A percentile compares a stretch with the other conserved stretches of the same genome.
Conservation (phyloP, 1,140 invertebrate species). For the Drosophila guanche region DNA sequence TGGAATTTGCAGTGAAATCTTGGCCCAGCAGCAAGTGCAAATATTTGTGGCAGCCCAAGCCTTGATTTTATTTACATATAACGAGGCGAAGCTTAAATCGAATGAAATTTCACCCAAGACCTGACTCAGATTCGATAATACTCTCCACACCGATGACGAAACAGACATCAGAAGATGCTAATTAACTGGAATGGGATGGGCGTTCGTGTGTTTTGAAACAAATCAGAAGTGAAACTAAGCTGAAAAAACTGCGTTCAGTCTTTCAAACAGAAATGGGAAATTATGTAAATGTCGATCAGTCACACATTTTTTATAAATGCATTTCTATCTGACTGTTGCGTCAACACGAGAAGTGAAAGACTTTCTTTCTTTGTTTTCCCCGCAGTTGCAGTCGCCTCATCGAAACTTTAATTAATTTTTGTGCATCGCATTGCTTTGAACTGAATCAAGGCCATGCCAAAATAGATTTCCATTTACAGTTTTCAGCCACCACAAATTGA, state of each 20-base stretch:
- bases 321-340: conserved; percentile 45
- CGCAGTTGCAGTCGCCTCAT: conserved; percentile 6
- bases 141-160: conserved; percentile 28
- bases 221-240: conserved; percentile 64
- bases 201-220: conserved; percentile 6
- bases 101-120: conserved; percentile 43
- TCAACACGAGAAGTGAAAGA: conserved; percentile 47
- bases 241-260: conserved; percentile 51
- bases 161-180: conserved; percentile 55
- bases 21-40: conserved; percentile 38
- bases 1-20: conserved; percentile 53
- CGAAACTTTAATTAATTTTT: conserved; percentile 34
- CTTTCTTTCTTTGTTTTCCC: conserved; percentile 47
- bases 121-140: conserved; percentile 46
- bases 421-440: conserved; percentile 18
- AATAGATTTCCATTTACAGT: conserved; percentile 71
- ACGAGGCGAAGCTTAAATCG: conserved; percentile 11
- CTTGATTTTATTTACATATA: conserved; percentile 38
- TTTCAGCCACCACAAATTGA: conserved; percentile 34
- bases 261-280: conserved; percentile 33
- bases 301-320: conserved; percentile 33
- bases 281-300: conserved; percentile 59
- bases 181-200: conserved; percentile 33
- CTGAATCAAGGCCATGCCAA: conserved; percentile 62
- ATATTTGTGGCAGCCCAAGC: conserved; percentile 14